Evolutionary conservation across 2,113 vertebrate genomes (phyloP).

Genomic region (Pelobates fuscus): DNA sequence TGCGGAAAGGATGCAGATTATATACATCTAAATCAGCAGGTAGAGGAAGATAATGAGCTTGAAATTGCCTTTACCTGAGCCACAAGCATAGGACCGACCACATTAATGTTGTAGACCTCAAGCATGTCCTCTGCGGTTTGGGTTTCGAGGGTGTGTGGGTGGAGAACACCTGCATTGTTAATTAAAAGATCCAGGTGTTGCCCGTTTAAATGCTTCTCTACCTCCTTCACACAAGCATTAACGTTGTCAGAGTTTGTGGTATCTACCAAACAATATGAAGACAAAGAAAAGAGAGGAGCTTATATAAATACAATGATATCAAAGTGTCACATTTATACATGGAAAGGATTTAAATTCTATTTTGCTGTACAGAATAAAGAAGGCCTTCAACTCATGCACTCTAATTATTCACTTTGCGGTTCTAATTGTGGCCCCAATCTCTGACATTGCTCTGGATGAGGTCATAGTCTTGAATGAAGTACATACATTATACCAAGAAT

Average conservation of each 20-base stretch:
- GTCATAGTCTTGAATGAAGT: too few species aligned
- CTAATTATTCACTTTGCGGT: too few species aligned
- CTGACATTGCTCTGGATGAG: too few species aligned
- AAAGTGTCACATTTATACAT: too few species aligned
- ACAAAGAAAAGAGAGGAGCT: too few species aligned
- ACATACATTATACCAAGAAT: too few species aligned
- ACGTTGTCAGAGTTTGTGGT: constrained; percentile 49
- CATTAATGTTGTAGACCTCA: constrained; percentile 44
- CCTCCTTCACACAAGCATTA: not conserved
- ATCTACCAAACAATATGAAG: constrained; percentile 47
- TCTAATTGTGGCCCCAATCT: too few species aligned
- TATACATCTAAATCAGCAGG: too few species aligned
- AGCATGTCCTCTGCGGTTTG: constrained; percentile 52
- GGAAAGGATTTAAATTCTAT: too few species aligned
- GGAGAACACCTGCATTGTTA: constrained; percentile 56
- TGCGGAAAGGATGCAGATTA: too few species aligned
- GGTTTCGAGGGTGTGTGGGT: constrained; percentile 13
- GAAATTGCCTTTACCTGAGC: constrained; percentile 50
- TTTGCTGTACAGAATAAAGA: too few species aligned
- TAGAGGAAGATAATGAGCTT: not conserved
- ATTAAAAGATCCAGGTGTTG: constrained; percentile 59
- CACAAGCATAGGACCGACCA: constrained; percentile 56
- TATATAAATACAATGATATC: not conserved
- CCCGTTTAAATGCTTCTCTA: constrained; percentile 54
- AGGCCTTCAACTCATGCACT: too few species aligned